Base-by-base conservation (phyloP, 1,140 invertebrate genomes). In the Harpegnathos saltator region DNA sequence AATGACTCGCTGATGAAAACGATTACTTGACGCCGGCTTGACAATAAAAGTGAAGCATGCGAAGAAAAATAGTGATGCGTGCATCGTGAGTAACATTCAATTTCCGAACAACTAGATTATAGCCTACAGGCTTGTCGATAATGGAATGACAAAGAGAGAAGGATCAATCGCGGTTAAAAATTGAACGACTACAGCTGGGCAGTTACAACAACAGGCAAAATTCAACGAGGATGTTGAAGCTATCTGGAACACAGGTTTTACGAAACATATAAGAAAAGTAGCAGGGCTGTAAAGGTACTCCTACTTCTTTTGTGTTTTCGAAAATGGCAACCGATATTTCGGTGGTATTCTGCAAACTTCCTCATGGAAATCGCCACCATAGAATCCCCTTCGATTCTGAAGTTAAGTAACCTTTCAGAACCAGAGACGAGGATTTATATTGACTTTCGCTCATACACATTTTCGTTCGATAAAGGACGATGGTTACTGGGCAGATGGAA, bases 381-480 rank as follows among this genome's bases (percentile, higher is more conserved):
- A 68, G 91, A 93, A 89, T 85, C 92, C 75, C 88, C 87, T 78
- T 88, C 89, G 72, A 85, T 83, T 77, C 71, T 81, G 66, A 87
- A 92, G 80, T 87, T 87, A 84, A 89, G 71, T 66, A 92, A 74
- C 81, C 69, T 91, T 90, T 89, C 91, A 65, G 93, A 95, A 66
- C 94, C 95, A 52, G 95, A 96, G 29, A 97, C 97, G 91, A 96
- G 97, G n/a, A n/a, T n/a, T n/a, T 92, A 92, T 97, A 69, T 93
- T 97, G 29, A 97, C 96, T 15, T 97, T 96, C 1, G 94, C 95
- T 73, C 95, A 95, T 63, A 97, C 97, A 65, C 97, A 97, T 92
- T 98, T 98, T 94, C 95, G 95, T 78, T 97, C 97, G 3, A 97
- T 97, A 84, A 95, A 95, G 89, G 91, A 93, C 4, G 95, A 95